Conservation (phyloP, 1,140 invertebrate genomes). For the Drosophila insularis region DNA sequence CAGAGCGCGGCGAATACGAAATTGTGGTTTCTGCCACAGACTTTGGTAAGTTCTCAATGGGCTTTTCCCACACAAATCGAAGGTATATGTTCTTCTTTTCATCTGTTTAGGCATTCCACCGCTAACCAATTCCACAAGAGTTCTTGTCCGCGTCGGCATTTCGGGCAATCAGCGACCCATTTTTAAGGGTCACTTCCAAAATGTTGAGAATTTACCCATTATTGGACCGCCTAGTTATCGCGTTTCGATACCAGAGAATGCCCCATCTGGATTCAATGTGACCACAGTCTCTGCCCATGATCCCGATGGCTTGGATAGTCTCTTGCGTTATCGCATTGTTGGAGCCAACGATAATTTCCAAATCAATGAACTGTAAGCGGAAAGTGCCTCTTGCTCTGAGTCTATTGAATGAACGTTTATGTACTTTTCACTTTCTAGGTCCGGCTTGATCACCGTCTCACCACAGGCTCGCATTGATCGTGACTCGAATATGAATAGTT, state of each 20-base stretch:
- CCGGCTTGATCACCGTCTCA: slow-evolving; percentile 89
- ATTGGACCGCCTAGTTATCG: slow-evolving; percentile 87
- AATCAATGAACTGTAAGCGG: slow-evolving; percentile 87
- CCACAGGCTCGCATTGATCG: slow-evolving; percentile 89
- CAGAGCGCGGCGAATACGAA: slow-evolving; percentile 89
- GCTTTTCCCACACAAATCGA: neutral
- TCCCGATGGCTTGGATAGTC: slow-evolving; percentile 88
- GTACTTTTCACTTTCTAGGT: slow-evolving; percentile 81
- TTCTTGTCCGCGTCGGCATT: slow-evolving; percentile 88
- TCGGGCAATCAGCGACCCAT: slow-evolving; percentile 90
- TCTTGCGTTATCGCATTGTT: slow-evolving; percentile 88
- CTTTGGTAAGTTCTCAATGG: slow-evolving; percentile 83
- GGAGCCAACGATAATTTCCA: slow-evolving; percentile 92
- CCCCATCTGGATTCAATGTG: slow-evolving; percentile 87
- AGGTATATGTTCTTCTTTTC: neutral
- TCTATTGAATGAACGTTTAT: neutral
- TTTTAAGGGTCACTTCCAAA: slow-evolving; percentile 88
- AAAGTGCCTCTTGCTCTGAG: neutral
- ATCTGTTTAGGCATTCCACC: slow-evolving; percentile 83
- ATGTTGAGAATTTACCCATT: slow-evolving; percentile 83
- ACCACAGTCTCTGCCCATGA: slow-evolving; percentile 88
- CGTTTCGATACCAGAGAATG: slow-evolving; percentile 88
- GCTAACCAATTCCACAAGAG: slow-evolving; percentile 86
- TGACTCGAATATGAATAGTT: slow-evolving; percentile 86
- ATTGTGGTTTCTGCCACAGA: slow-evolving; percentile 88